These are phyloP conservation scores for Alosa alosa DNA, from an alignment of 2,113 vertebrate genomes.

Conservation along the genomic window DNA sequence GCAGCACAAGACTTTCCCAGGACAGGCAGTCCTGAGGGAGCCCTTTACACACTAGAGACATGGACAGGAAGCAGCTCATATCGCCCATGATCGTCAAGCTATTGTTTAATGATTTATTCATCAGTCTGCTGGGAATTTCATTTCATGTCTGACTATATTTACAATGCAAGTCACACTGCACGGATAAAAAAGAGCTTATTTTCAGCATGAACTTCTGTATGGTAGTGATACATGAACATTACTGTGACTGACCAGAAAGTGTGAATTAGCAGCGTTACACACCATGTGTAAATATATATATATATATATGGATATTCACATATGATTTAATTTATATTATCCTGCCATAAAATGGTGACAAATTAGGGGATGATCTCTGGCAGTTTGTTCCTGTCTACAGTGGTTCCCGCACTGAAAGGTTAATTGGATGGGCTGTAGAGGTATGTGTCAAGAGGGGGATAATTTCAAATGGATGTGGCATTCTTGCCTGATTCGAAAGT, in stretches of 20 bases:
- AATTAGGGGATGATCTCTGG: constrained; percentile 41
- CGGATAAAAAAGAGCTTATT: background rate
- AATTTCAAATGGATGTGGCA: constrained; percentile 40
- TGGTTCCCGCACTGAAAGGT: constrained; percentile 45
- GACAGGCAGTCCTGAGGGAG: constrained; percentile 17
- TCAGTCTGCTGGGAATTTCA: background rate
- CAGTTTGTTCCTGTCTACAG: constrained; percentile 28
- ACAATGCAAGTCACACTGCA: background rate
- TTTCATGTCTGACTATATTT: background rate
- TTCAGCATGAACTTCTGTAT: background rate
- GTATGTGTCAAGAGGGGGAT: constrained; percentile 39
- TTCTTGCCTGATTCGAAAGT: constrained; percentile 35
- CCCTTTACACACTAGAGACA: background rate
- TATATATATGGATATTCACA: background rate
- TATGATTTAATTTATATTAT: constrained; percentile 20
- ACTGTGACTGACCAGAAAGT: background rate
- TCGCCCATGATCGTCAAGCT: constrained; percentile 1
- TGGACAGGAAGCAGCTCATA: constrained; percentile 1
- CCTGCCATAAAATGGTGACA: constrained; percentile 39
- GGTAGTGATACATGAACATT: background rate
- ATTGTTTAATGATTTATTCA: constrained; percentile 27
- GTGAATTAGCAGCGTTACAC: background rate
- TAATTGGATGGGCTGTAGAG: constrained; percentile 47
- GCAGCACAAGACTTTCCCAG: background rate
- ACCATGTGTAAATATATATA: background rate